Percentiles rank a stretch among this genome's conserved stretches.
phyloP scores from a whole-genome alignment of 2,797 vertebrate genomes.

The Epinephelus coioides region DNA sequence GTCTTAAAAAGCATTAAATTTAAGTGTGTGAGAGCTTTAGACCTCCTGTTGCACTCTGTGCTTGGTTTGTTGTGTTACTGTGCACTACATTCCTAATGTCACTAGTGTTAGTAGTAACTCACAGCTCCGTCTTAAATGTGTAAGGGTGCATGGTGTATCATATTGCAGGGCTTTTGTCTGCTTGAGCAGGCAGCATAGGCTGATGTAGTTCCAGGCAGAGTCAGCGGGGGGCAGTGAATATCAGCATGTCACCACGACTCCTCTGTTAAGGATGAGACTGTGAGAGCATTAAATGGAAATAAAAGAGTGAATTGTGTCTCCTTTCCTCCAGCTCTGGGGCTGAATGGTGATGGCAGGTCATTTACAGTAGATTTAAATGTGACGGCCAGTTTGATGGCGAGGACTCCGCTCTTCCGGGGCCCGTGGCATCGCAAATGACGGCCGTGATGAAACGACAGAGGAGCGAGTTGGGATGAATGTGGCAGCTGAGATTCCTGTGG shows the following conservation, averaged over 20 bases:
- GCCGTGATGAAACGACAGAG: constrained; percentile 39
- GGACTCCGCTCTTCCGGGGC: constrained; percentile 13
- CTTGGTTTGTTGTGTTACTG: background rate
- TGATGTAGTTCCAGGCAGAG: constrained; percentile 52
- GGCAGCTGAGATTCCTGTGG: constrained; percentile 21
- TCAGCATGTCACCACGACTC: constrained; percentile 44
- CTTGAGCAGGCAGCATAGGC: background rate
- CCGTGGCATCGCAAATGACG: background rate
- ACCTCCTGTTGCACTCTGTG: too few relatives aligned
- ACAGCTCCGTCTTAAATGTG: background rate
- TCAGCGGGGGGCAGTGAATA: constrained; percentile 70
- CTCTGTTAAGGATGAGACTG: constrained; percentile 14
- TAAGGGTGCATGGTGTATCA: constrained; percentile 2
- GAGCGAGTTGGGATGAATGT: constrained; percentile 17
- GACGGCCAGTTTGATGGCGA: constrained; percentile 39
- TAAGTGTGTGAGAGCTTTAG: too few relatives aligned
- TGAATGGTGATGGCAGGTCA: constrained; percentile 56
- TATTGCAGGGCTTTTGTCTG: constrained; percentile 39
- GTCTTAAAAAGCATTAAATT: too few relatives aligned
- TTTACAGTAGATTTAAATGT: constrained; percentile 69
- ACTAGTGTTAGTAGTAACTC: too few relatives aligned
- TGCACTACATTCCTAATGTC: background rate
- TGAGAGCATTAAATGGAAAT: constrained; percentile 45
- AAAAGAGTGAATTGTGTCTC: constrained; percentile 35
- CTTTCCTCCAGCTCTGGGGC: constrained; percentile 39